phyloP scores from a whole-genome alignment of 2,113 vertebrate species.

The Chloebia gouldiae region DNA sequence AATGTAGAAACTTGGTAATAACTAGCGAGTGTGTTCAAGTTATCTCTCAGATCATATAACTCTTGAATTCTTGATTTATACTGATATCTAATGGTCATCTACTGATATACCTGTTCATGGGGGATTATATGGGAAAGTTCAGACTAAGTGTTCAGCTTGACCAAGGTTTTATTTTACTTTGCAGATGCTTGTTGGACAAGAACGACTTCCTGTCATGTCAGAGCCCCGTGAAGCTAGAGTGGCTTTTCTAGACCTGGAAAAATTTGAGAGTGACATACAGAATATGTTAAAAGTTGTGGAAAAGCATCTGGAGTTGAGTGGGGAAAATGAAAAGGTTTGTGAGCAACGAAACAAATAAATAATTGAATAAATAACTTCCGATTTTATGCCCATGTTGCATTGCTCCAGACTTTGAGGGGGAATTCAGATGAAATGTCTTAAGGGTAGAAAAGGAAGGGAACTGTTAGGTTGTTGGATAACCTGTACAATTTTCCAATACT shows the following conservation, averaged over 20 bases:
- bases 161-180: background rate
- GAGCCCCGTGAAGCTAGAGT: constrained; percentile 39
- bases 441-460: background rate
- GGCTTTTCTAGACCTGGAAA: constrained; percentile 69
- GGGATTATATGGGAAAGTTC: background rate
- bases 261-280: constrained; percentile 81
- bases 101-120: background rate
- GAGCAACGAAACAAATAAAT: background rate
- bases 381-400: background rate
- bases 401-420: background rate
- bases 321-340: constrained; percentile 87
- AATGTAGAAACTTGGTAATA: background rate
- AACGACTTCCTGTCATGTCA: constrained; percentile 46
- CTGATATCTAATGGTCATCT: background rate
- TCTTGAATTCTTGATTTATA: background rate
- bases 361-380: background rate
- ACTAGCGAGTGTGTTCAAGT: background rate
- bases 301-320: constrained; percentile 72
- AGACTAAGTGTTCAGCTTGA: background rate
- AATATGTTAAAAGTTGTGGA: constrained; percentile 79
- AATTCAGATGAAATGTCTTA: background rate
- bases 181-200: constrained; percentile 81
- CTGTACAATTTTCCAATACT: background rate
- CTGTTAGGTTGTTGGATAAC: background rate
- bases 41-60: background rate